Base-by-base conservation (phyloP, 2,888 invertebrate genomes). In the Neoascia interrupta region DNA sequence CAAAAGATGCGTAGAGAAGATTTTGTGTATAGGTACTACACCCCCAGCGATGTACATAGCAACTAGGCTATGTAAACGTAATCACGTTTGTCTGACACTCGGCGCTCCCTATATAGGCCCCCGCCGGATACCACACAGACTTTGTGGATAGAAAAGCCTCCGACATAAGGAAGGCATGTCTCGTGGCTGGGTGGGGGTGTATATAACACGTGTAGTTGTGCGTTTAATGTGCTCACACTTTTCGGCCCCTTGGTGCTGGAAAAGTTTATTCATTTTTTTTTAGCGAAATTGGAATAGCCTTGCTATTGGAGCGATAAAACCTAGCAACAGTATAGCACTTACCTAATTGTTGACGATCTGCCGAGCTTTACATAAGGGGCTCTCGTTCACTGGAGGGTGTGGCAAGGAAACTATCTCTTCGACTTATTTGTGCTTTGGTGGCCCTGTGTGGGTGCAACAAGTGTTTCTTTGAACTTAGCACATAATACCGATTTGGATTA, bases 311-410 rank as follows among this genome's bases (percentile, higher is more conserved):
- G n/a, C 23, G 23, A 70, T 45, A 10, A 19, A 31, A 43, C 15
- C 19, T 36, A 28, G 16, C 53, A 41, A 41, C 56, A 36, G 34
- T 18, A 53, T 51, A 23, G 13, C 16, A 39, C 8, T 37, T 63
- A 19, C 10, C 43, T 45, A 54, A 43, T 36, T 64, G 53, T 19
- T 36, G 13, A 43, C 15, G 13, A 15, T 10, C 43, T 15, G 10
- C 13, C 11, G 36, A 18, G 43, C 49, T n/a, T 49, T 58, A 11
- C 47, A 19, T 37, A 54, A 31, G 49, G 39, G 45, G n/a, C n/a
- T n/a, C n/a, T n/a, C n/a, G 21, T 61, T 21, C 5, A 21, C n/a
- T 18, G 15, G 68, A 16, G 61, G 74, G 74, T 61, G 74, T 74
- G 74, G 68, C 74, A 54, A 15, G 47, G 51, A 51, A 58, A 68